Conservation (phyloP, 2,113 vertebrate species). For the Dasyornis broadbenti region DNA sequence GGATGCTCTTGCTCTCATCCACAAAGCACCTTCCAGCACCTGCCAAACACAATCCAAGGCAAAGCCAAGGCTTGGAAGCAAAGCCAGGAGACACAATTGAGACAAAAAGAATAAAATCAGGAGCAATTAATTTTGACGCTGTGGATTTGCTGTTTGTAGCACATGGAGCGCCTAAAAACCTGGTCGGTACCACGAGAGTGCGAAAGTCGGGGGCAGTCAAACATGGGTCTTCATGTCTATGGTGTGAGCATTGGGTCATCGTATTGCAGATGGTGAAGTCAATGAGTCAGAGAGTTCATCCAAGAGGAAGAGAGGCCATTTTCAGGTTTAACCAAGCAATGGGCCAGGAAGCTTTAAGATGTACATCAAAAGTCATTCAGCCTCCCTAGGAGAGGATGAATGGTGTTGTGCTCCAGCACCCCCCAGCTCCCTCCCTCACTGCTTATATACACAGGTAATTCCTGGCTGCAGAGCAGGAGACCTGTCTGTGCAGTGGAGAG, state of each 20-base stretch:
- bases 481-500: background rate
- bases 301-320: background rate
- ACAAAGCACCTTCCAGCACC: background rate
- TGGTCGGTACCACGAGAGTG: background rate
- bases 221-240: background rate
- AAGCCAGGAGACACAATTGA: background rate
- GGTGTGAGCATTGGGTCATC: rapidly evolving
- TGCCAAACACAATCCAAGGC: background rate
- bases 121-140: background rate
- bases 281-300: background rate
- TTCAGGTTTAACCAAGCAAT: background rate
- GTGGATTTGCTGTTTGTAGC: background rate
- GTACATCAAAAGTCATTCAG: background rate
- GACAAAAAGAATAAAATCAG: background rate
- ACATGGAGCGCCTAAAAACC: background rate
- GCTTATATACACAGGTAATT: background rate
- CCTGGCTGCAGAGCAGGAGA: background rate
- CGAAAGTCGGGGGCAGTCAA: background rate
- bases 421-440: background rate
- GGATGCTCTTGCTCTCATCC: background rate
- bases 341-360: background rate
- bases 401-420: background rate
- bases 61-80: background rate
- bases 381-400: background rate
- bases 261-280: background rate